Percentiles rank a stretch among this genome's conserved stretches.
Conservation (phyloP, 2,888 invertebrate species). For the Oscheius sp. region DNA sequence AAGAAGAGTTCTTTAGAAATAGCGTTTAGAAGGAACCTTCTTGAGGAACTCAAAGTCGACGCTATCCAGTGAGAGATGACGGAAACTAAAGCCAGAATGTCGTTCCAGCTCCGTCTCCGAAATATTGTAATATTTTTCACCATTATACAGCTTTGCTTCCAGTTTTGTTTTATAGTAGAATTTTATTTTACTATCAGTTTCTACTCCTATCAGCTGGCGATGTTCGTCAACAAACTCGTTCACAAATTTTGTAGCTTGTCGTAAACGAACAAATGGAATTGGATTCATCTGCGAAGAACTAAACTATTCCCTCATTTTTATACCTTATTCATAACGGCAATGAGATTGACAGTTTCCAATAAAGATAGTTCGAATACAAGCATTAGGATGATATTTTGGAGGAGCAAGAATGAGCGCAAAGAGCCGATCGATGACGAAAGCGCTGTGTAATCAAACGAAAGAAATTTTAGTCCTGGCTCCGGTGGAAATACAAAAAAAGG, state of each 20-base stretch:
- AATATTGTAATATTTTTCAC: not conserved
- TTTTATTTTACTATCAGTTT: not conserved
- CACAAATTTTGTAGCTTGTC: not conserved
- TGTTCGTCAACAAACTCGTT: not conserved
- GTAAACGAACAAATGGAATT: not conserved
- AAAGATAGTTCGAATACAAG: not conserved
- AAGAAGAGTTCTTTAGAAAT: not conserved
- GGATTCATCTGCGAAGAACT: not conserved
- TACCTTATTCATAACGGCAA: not conserved
- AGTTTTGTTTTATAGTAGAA: not conserved
- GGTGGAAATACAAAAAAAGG: too few species aligned
- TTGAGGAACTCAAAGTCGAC: not conserved
- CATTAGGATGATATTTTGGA: too few species aligned
- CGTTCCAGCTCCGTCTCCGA: not conserved
- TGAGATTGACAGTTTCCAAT: not conserved
- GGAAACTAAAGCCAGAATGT: not conserved
- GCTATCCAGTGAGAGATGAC: not conserved
- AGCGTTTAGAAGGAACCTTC: not conserved
- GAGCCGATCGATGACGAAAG: not conserved
- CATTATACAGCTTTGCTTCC: not conserved
- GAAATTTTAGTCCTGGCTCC: too few species aligned
- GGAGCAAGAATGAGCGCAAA: too few species aligned
- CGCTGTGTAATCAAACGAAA: not conserved
- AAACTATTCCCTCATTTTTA: not conserved
- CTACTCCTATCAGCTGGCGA: not conserved